Base-by-base conservation (phyloP, 2,888 invertebrate species). In the Siphonodentalium dalli region DNA sequence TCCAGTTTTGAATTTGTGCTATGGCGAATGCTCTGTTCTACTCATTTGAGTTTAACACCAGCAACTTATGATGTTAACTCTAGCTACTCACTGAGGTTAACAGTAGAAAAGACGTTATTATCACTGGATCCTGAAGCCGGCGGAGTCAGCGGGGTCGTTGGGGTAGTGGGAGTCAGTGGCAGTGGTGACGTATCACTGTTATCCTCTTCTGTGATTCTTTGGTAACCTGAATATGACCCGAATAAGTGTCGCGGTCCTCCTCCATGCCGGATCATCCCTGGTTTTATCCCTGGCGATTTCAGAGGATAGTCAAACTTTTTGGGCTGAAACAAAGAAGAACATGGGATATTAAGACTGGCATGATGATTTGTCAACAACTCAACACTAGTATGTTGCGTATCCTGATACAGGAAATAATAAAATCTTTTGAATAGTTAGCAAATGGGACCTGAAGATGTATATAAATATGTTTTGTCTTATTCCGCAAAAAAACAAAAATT, bases 261-360 rank as follows among this genome's bases (percentile, higher is more conserved):
- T 39, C 58, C 40, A 46, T 34, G 51, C 39, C 71, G 67, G 20
- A 87, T 84, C 29, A 69, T 55, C 51, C 64, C 63, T 39, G 91
- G 88, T 81, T 96, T 96, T 68, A 93, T 91, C 5, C 92, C 92
- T 0, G 92, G 92, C 29, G 90, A 92, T 84, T 95, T 95, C 66
- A 94, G 83, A 47, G 89, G 88, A 71, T 93, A 85, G 48, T 91
- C 90, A 2, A 91, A 93, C 79, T 88, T 89, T 29, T 93, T 88
- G 0, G 91, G 87, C 91, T 89, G 76, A 0, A 72, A 65, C 26
- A 29, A 28, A 34, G 24, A 18, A 20, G 15, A 5, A 43, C 11
- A n/a, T 39, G 39, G 15, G 7, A 39, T n/a, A 20, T n/a, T 13
- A 33, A 27, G n/a, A 20, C 6, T 2, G 18, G 51, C 18, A 31